A percentile compares a stretch with the other conserved stretches of the same genome.
phyloP scores from a whole-genome alignment of 2,113 vertebrate genomes.

The Oreochromis tanganicae region DNA sequence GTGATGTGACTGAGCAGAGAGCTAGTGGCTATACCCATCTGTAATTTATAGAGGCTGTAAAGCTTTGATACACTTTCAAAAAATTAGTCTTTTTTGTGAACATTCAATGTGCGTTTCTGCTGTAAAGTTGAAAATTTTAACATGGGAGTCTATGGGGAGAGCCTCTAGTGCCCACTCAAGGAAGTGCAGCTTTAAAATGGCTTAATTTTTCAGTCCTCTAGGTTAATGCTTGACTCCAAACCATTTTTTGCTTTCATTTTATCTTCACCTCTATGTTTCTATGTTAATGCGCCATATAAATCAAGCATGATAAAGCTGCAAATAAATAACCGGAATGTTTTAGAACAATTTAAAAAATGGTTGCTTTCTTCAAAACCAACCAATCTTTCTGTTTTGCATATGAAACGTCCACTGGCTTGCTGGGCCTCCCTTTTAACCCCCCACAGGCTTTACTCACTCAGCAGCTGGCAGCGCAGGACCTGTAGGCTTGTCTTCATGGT shows the following conservation, averaged over 20 bases:
- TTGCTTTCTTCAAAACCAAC: not conserved
- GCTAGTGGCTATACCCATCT: not conserved
- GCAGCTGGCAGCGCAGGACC: constrained; percentile 96
- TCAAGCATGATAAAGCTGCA: not conserved
- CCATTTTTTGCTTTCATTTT: not conserved
- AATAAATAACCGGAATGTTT: not conserved
- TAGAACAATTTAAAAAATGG: not conserved
- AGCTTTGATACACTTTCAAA: not conserved
- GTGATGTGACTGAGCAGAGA: not conserved
- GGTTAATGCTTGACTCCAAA: not conserved
- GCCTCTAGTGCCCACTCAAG: not conserved
- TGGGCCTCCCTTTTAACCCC: not conserved
- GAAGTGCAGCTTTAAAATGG: not conserved
- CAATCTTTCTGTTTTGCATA: not conserved
- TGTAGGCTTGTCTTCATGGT: constrained; percentile 99
- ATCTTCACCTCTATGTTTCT: not conserved
- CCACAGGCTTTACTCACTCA: constrained; percentile 82
- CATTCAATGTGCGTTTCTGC: not conserved
- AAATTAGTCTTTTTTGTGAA: not conserved
- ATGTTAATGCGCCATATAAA: not conserved
- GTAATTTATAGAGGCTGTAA: not conserved
- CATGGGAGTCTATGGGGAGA: not conserved
- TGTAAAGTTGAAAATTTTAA: not conserved
- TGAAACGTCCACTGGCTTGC: not conserved
- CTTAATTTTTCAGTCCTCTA: not conserved